Percentiles rank a stretch among this genome's conserved stretches.
Evolutionary conservation across 2,113 vertebrate genomes (phyloP).

Genomic region (Ptyas mucosa): DNA sequence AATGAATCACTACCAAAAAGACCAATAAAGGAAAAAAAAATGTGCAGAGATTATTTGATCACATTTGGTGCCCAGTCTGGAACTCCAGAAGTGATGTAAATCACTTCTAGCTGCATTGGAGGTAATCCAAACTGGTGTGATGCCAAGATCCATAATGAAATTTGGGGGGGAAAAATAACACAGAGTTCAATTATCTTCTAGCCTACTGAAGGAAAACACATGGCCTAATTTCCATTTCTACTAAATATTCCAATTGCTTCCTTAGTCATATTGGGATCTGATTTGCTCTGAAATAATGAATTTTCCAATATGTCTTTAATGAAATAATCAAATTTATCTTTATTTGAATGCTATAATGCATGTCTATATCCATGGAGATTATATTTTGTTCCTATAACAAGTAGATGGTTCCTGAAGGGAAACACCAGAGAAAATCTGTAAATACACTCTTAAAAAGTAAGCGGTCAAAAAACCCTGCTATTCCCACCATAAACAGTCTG

Average conservation of each 20-base stretch:
- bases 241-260: not conserved
- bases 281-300: not conserved
- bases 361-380: not conserved
- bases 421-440: not conserved
- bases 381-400: not conserved
- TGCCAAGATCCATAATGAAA: not conserved
- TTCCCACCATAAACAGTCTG: not conserved
- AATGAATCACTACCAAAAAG: not conserved
- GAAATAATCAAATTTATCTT: not conserved
- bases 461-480: not conserved
- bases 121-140: not conserved
- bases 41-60: not conserved
- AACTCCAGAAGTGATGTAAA: not conserved
- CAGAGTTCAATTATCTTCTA: not conserved
- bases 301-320: not conserved
- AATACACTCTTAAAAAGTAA: not conserved
- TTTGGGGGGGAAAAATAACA: not conserved
- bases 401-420: not conserved
- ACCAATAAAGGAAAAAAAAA: not conserved
- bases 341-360: not conserved
- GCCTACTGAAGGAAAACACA: not conserved
- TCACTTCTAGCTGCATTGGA: not conserved
- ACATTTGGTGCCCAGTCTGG: not conserved
- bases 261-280: not conserved
- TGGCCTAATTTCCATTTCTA: not conserved